Evolutionary conservation across 2,113 vertebrate species (phyloP).

Genomic region (Taxidea taxus): DNA sequence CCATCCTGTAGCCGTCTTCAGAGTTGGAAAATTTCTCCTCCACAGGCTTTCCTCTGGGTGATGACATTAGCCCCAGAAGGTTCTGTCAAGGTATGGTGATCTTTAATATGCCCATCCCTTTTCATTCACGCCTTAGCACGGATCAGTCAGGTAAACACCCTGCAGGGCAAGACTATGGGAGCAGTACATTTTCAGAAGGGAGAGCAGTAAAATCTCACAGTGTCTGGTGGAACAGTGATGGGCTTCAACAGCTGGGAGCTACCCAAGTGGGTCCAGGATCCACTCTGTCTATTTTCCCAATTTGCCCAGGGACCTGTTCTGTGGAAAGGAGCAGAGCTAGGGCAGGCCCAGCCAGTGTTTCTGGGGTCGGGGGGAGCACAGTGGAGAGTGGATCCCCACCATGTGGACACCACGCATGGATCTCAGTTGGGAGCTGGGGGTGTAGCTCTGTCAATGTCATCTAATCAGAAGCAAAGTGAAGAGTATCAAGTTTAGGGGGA

Average conservation of each 20-base stretch:
- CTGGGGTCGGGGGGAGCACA: no score
- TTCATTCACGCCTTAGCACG: neutral
- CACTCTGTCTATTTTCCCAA: neutral
- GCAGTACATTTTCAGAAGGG: neutral
- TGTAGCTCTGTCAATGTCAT: neutral
- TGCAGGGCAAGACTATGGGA: neutral
- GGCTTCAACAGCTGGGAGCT: neutral
- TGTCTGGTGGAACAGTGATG: neutral
- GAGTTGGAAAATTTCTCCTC: neutral
- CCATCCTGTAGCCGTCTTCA: neutral
- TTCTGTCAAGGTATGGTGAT: neutral
- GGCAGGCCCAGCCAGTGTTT: neutral
- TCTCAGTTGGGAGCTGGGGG: no score
- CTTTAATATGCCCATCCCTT: neutral
- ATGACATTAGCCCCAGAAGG: neutral
- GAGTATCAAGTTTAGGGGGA: neutral
- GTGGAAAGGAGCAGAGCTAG: neutral
- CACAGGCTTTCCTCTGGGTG: neutral
- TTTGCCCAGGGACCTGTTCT: neutral
- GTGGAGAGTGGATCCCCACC: no score
- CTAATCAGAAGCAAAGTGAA: neutral
- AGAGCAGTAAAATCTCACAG: neutral
- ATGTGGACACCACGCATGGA: fast-evolving
- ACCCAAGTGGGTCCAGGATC: neutral
- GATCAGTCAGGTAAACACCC: neutral